Conservation (phyloP, 1,140 invertebrate genomes). For the Phenacoccus solenopsis region DNA sequence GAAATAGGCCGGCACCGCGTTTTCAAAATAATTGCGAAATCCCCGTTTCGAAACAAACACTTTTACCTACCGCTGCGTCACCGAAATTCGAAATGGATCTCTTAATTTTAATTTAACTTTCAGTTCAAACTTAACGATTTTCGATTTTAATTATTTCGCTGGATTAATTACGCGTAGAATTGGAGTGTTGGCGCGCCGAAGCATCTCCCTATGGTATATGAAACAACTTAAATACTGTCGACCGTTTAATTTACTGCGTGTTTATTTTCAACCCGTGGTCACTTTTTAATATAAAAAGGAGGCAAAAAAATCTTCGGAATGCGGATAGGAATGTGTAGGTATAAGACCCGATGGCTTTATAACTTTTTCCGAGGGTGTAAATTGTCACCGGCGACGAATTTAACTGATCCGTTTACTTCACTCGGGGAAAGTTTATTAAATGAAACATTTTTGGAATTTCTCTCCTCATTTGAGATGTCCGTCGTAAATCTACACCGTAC, state of each 20-base stretch:
- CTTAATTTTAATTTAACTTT: slow-evolving; percentile 17
- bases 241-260: background rate
- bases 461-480: slow-evolving; percentile 1
- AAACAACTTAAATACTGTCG: too few relatives aligned
- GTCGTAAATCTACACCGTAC: background rate
- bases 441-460: slow-evolving; percentile 11
- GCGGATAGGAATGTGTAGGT: background rate
- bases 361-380: slow-evolving; percentile 6
- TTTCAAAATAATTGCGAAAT: slow-evolving; percentile 16
- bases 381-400: slow-evolving; percentile 5
- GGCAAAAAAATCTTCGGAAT: background rate
- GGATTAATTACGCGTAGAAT: slow-evolving; percentile 6
- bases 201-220: too few relatives aligned
- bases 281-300: background rate
- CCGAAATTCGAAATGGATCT: background rate
- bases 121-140: slow-evolving; percentile 13
- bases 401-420: background rate
- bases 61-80: slow-evolving; percentile 5
- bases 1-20: background rate
- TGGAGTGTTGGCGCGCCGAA: too few relatives aligned
- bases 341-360: background rate
- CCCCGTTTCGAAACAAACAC: background rate
- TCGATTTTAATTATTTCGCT: slow-evolving; percentile 13
- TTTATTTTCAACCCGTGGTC: background rate
- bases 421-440: slow-evolving; percentile 5